These are phyloP conservation scores for Eudemis profundana DNA, from an alignment of 2,888 invertebrate species.

Conservation along the genomic window DNA sequence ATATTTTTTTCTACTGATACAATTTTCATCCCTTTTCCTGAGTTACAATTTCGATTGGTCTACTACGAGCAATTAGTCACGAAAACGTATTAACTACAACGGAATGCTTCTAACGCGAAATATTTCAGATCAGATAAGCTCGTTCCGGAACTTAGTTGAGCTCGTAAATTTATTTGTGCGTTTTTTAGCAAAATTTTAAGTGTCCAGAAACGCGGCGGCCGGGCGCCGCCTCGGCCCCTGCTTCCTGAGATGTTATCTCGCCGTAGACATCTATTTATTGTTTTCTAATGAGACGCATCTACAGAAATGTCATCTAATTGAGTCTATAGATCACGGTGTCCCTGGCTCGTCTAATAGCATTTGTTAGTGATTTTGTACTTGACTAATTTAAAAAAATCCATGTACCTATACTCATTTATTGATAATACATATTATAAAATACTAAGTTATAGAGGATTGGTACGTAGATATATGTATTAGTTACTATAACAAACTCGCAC, in stretches of 20 bases:
- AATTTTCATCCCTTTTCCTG: too few species aligned
- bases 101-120: slow-evolving; percentile 24
- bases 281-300: slow-evolving; percentile 41
- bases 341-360: slow-evolving; percentile 1
- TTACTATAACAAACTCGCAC: too few species aligned
- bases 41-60: neutral
- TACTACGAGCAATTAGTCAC: slow-evolving; percentile 3
- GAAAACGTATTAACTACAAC: slow-evolving; percentile 4
- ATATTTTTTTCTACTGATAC: neutral
- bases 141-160: slow-evolving; percentile 35
- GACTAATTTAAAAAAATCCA: neutral
- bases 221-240: slow-evolving; percentile 28
- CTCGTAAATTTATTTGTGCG: slow-evolving; percentile 37
- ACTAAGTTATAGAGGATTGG: too few species aligned
- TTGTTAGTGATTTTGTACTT: neutral
- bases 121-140: slow-evolving; percentile 28
- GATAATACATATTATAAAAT: too few species aligned
- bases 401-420: too few species aligned
- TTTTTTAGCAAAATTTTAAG: slow-evolving; percentile 40
- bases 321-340: slow-evolving; percentile 23
- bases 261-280: slow-evolving; percentile 37
- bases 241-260: slow-evolving; percentile 39
- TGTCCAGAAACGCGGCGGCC: slow-evolving; percentile 15
- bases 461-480: too few species aligned
- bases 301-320: slow-evolving; percentile 33